Percentiles rank a stretch among this genome's conserved stretches.
Conservation (phyloP, 1,140 invertebrate genomes). For the Rhopalosiphum padi region DNA sequence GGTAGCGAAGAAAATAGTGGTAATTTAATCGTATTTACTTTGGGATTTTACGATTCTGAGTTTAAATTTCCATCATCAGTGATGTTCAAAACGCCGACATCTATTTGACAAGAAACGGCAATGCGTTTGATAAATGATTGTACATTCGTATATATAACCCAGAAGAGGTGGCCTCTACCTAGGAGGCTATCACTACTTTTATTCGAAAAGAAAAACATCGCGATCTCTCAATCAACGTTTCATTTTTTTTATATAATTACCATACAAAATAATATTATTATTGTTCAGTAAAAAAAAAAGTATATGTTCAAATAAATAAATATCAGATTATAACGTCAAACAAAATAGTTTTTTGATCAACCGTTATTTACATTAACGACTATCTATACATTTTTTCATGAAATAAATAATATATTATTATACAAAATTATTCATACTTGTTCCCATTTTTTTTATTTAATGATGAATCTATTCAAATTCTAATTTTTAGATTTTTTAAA, state of each 20-base stretch:
- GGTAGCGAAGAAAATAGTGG: not conserved
- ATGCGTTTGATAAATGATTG: constrained; percentile 44
- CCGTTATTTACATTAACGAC: not conserved
- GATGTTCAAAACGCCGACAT: constrained; percentile 23
- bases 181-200: not conserved
- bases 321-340: not conserved
- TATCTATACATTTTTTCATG: not conserved
- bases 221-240: constrained; percentile 11
- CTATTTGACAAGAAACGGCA: constrained; percentile 26
- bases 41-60: not conserved
- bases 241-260: not conserved
- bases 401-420: not conserved
- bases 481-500: no score
- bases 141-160: not conserved
- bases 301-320: not conserved
- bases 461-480: no score
- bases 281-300: not conserved
- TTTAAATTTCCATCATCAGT: constrained; percentile 40
- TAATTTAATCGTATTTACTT: constrained; percentile 45
- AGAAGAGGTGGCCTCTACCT: not conserved
- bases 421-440: no score
- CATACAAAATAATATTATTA: not conserved
- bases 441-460: no score
- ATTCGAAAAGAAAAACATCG: not conserved
- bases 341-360: not conserved